These are phyloP conservation scores for Battus philenor DNA, from an alignment of 1,140 invertebrate genomes.

Conservation along the genomic window DNA sequence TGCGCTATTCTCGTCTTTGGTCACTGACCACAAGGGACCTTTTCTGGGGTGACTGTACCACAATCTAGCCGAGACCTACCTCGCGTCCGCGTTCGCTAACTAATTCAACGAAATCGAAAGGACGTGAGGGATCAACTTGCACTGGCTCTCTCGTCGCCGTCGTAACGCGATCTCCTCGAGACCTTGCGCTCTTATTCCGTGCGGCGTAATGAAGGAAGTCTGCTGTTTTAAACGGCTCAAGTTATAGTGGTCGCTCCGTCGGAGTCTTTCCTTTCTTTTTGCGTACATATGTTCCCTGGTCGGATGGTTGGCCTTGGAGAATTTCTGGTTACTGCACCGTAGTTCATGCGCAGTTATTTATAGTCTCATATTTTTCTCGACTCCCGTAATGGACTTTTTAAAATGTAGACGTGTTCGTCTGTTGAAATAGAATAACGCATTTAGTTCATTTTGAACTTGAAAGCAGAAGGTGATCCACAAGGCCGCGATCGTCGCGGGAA, in stretches of 20 bases:
- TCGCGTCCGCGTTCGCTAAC: conserved; percentile 17
- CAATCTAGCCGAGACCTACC: conserved; percentile 43
- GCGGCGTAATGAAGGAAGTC: conserved; percentile 47
- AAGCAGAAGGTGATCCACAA: conserved; percentile 11
- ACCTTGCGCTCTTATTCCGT: conserved; percentile 23
- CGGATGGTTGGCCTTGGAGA: conserved; percentile 65
- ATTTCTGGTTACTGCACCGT: conserved; percentile 48
- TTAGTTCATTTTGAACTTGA: conserved; percentile 6
- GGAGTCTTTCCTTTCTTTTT: conserved; percentile 48
- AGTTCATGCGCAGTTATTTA: conserved; percentile 53
- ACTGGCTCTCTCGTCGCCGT: conserved; percentile 24
- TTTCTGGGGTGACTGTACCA: conserved; percentile 67
- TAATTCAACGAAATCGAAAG: conserved; percentile 29
- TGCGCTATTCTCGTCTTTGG: conserved; percentile 64
- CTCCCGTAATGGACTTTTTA: conserved; percentile 21
- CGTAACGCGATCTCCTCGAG: conserved; percentile 10
- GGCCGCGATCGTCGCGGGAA: background rate
- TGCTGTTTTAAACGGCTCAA: conserved; percentile 36
- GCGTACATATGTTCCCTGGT: conserved; percentile 65
- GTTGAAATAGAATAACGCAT: conserved; percentile 12
- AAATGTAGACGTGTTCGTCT: conserved; percentile 16
- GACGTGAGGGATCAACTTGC: conserved; percentile 30
- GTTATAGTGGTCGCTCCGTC: conserved; percentile 28
- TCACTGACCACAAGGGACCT: conserved; percentile 68
- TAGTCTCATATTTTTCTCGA: conserved; percentile 33